phyloP scores from a whole-genome alignment of 2,888 invertebrate species.

The Phyllotreta cruciferae region DNA sequence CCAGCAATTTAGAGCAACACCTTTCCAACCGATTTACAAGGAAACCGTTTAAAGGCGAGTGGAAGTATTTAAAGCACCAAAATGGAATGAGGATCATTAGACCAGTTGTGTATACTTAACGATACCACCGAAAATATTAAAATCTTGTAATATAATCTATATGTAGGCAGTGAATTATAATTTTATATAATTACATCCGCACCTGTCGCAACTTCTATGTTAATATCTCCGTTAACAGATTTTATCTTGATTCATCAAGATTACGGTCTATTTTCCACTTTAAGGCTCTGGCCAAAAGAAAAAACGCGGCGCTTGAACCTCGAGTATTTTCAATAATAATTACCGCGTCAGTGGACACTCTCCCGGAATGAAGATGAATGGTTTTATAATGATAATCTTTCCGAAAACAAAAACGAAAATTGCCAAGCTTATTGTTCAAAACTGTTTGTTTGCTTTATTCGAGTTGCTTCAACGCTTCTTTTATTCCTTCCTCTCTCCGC shows the following conservation, averaged over 20 bases:
- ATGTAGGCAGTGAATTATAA: constrained; percentile 32
- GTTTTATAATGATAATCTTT: constrained; percentile 29
- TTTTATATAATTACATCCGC: constrained; percentile 37
- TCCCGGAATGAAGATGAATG: constrained; percentile 35
- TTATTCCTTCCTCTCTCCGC: neutral
- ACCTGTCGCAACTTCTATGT: constrained; percentile 36
- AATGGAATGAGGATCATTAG: constrained; percentile 20
- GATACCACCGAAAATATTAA: constrained; percentile 27
- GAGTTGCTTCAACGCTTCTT: neutral
- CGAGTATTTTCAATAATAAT: constrained; percentile 36
- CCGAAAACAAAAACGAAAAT: constrained; percentile 1
- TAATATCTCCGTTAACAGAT: constrained; percentile 37
- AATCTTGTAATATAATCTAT: constrained; percentile 38
- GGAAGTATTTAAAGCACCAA: constrained; percentile 1
- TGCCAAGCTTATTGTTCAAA: neutral
- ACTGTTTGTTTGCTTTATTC: constrained; percentile 14
- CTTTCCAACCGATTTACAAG: constrained; percentile 3
- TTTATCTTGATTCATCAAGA: constrained; percentile 41
- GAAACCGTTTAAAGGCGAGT: constrained; percentile 13
- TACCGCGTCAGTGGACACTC: constrained; percentile 25
- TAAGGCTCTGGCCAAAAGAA: constrained; percentile 18
- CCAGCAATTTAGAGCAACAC: constrained; percentile 3
- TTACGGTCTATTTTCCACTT: constrained; percentile 36
- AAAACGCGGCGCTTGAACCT: constrained; percentile 25
- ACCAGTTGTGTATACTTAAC: constrained; percentile 31